Evolutionary conservation across 2,113 vertebrate genomes (phyloP).

Genomic region (Phylloscopus trochilus): DNA sequence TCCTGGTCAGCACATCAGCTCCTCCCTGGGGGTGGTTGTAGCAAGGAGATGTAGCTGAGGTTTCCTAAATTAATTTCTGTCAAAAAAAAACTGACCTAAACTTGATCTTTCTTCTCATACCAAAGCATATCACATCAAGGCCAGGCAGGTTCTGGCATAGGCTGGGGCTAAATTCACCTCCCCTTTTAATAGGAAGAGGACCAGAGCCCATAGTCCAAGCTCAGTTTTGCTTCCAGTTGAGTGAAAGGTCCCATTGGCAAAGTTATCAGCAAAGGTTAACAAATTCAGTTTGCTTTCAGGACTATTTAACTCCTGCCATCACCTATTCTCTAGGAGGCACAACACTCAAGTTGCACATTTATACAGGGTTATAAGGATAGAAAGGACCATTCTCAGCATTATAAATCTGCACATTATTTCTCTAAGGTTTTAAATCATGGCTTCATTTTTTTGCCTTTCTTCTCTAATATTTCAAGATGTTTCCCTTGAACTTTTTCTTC

Average conservation of each 20-base stretch:
- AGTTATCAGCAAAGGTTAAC: not conserved
- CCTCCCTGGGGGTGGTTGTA: not conserved
- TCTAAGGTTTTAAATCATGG: not conserved
- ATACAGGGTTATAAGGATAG: not conserved
- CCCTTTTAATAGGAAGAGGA: not conserved
- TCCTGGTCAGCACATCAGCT: not conserved
- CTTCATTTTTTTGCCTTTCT: not conserved
- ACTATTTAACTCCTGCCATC: not conserved
- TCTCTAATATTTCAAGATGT: not conserved
- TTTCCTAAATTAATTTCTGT: not conserved
- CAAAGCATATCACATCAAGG: not conserved
- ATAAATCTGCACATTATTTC: slow-evolving; percentile 2
- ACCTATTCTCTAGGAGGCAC: not conserved
- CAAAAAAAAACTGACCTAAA: not conserved
- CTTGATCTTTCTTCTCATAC: not conserved
- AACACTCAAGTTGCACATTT: not conserved
- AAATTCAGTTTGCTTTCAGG: not conserved
- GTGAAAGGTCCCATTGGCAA: not conserved
- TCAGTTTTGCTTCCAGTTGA: not conserved
- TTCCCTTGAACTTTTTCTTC: not conserved
- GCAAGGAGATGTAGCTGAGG: not conserved
- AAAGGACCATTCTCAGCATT: not conserved
- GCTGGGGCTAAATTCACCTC: not conserved
- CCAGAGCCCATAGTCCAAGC: not conserved
- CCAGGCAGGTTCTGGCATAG: not conserved